These are phyloP conservation scores for Dendronephthya gigantea DNA, from an alignment of 64 coral and sea anemone species.

Conservation along the genomic window DNA sequence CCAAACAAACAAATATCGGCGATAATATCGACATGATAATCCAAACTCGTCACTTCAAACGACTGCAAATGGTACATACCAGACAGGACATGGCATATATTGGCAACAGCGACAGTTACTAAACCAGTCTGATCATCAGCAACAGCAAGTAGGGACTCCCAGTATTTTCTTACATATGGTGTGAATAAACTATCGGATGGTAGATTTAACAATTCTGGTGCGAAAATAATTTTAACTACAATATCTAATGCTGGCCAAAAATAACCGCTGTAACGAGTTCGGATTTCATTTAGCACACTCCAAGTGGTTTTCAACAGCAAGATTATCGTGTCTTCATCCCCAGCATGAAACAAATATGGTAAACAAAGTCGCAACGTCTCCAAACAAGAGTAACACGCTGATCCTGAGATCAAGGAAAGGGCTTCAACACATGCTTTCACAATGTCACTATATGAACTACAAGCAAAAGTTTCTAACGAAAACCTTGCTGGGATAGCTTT, in stretches of 20 bases:
- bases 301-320: not conserved
- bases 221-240: slow-evolving; percentile 47
- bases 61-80: not conserved
- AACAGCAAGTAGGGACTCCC: slow-evolving; percentile 28
- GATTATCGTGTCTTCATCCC: not conserved
- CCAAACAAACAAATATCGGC: slow-evolving; percentile 13
- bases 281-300: not conserved
- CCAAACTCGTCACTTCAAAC: not conserved
- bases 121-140: slow-evolving; percentile 63
- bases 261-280: not conserved
- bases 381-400: not conserved
- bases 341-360: not conserved
- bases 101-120: slow-evolving; percentile 51
- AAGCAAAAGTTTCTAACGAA: not conserved
- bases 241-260: slow-evolving; percentile 8
- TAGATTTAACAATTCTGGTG: slow-evolving; percentile 48
- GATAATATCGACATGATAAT: not conserved
- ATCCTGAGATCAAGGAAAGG: not conserved
- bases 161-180: slow-evolving; percentile 45
- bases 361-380: not conserved
- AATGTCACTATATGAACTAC: not conserved
- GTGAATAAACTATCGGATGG: slow-evolving; percentile 42
- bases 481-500: not conserved
- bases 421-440: not conserved
- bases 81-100: slow-evolving; percentile 43